Conservation (phyloP, 2,888 invertebrate species). For the Nineta flava region DNA sequence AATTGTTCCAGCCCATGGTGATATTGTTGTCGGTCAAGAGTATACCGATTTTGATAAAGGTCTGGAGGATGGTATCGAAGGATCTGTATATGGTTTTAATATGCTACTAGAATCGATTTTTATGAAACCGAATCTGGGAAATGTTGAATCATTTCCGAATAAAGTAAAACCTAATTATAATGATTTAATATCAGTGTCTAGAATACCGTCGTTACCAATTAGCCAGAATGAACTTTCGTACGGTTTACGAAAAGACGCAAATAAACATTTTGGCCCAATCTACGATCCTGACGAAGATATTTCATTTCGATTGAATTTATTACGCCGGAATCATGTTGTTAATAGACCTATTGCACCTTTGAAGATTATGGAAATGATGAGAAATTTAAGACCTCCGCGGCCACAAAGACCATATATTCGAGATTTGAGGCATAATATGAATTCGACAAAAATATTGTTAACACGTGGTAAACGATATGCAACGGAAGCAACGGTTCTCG, state of each 20-base stretch:
- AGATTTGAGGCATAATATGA: not conserved
- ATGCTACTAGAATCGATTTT: conserved; percentile 42
- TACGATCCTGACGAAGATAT: not conserved
- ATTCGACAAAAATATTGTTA: not conserved
- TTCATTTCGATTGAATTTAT: not conserved
- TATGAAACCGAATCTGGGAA: conserved; percentile 13
- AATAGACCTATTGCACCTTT: not conserved
- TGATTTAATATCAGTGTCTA: too few relatives aligned
- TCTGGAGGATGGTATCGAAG: conserved; percentile 47
- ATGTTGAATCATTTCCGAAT: not conserved
- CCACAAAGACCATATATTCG: not conserved
- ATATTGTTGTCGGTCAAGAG: conserved; percentile 53
- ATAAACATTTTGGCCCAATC: not conserved
- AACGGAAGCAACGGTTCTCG: too few relatives aligned
- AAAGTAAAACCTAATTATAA: not conserved
- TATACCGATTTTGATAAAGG: conserved; percentile 48
- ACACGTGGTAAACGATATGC: not conserved
- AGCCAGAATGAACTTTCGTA: not conserved
- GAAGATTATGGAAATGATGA: not conserved
- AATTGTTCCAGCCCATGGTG: conserved; percentile 40
- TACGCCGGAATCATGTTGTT: not conserved
- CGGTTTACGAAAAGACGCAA: not conserved
- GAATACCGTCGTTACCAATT: too few relatives aligned
- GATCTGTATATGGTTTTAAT: conserved; percentile 49
- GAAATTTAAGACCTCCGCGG: not conserved